Evolutionary conservation across 53 echinoderm and acorn worm genomes (phyloP), one percentile per base, ranked within the genome.

Genomic region (Antedon mediterranea): DNA sequence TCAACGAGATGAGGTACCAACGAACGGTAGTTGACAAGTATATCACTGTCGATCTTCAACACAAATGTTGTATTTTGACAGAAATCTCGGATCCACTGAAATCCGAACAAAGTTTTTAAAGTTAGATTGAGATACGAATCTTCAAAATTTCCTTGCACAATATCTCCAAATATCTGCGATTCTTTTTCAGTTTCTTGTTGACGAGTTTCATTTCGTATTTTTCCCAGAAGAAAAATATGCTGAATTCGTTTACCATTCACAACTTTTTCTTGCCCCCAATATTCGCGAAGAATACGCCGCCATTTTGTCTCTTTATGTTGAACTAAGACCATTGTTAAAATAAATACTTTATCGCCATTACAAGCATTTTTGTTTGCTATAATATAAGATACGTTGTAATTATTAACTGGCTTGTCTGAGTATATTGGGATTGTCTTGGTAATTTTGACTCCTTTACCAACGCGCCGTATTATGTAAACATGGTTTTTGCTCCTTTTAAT

Each of bases 111-210:
- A 23, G 70, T 85, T 43, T 85, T 85, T 6, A 76, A 28, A 14
- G 85, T 85, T 15, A 85, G 73, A 72, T 85, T 85, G 26, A 28
- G 28, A 30, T 85, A 85, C 0, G 76, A 31, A 71, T 85, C 85
- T 4, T 71, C 71, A 30, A 85, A 85, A 32, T 85, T 72, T 71
- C 81, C 85, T 29, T 85, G 85, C 34, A 85, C 77, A 29, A 85
- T 85, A 43, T 85, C 85, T 29, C 32, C 43, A 32, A 73, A 84
- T 33, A 31, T 57, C 23, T 18, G 9, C 7, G 57, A 57, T 57
- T 57, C 57, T 57, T 57, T 13, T 57, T 57, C 57, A 6, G 57
- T 57, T 57, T 26, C 15, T 2, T 15, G 13, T 23, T 57, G 57
- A 57, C 9, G 57, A 18, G 23, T 15, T 57, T 11, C 2, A 18